Conservation (phyloP, 2,797 vertebrate genomes). For the Tympanoctomys barrerae region DNA sequence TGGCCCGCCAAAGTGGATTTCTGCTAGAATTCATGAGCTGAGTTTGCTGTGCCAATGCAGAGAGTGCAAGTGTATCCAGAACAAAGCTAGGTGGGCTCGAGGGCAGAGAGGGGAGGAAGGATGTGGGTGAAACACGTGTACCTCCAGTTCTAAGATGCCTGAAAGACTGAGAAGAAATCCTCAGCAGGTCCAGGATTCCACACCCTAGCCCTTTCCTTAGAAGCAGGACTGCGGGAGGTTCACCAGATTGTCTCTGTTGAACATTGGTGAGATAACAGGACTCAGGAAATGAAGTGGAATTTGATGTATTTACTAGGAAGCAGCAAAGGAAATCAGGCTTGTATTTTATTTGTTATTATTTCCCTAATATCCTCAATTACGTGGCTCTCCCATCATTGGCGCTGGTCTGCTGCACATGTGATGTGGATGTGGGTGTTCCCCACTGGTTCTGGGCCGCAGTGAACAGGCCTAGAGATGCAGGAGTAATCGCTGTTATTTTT, state of each 20-base stretch:
- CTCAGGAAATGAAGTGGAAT: conserved; percentile 77
- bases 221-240: not conserved
- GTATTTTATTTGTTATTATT: conserved; percentile 79
- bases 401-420: conserved; percentile 36
- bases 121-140: not conserved
- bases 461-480: not conserved
- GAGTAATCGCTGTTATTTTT: conserved; percentile 68
- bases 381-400: conserved; percentile 64
- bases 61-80: not conserved
- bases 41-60: conserved; percentile 33
- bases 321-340: conserved; percentile 78
- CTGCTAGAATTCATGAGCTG: conserved; percentile 40
- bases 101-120: not conserved
- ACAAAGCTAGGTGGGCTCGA: conserved; percentile 36
- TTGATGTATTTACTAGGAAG: conserved; percentile 80
- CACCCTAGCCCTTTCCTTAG: not conserved
- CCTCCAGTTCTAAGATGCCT: not conserved
- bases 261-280: conserved; percentile 61
- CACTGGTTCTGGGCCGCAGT: conserved; percentile 20
- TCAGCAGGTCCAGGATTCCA: not conserved
- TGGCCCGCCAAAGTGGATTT: conserved; percentile 26
- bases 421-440: not conserved
- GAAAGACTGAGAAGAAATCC: not conserved
- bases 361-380: conserved; percentile 84
- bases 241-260: not conserved